Conservation (phyloP, 1,140 invertebrate genomes). For the Drosophila pseudoobscura region DNA sequence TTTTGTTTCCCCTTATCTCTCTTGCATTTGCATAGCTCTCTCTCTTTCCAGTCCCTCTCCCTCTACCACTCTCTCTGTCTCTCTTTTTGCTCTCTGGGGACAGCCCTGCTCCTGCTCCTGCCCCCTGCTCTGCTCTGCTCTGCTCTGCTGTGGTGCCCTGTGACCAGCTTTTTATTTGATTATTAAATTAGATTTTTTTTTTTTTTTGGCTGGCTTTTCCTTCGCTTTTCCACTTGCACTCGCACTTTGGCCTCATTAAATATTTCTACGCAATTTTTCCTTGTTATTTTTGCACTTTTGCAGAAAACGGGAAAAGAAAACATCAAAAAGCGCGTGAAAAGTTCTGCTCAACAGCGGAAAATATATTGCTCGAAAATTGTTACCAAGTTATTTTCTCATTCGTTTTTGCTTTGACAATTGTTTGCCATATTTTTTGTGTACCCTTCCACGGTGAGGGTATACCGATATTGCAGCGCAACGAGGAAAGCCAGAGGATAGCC, state of each 20-base stretch:
- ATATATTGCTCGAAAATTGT: conserved; percentile 78
- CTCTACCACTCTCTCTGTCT: not conserved
- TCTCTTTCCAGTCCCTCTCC: not conserved
- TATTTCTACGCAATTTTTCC: conserved; percentile 63
- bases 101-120: conserved; percentile 8
- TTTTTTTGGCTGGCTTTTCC: conserved; percentile 4
- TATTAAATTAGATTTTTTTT: conserved; percentile 73
- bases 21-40: conserved; percentile 54
- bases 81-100: conserved; percentile 32
- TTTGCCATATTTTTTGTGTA: conserved; percentile 39
- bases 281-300: conserved; percentile 71
- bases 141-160: not conserved
- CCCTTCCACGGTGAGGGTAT: no score
- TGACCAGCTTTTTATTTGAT: conserved; percentile 74
- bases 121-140: not conserved
- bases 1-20: conserved; percentile 39
- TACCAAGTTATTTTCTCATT: conserved; percentile 47
- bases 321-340: conserved; percentile 77
- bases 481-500: not conserved
- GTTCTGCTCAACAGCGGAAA: conserved; percentile 61
- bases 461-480: not conserved
- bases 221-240: conserved; percentile 1
- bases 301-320: conserved; percentile 17
- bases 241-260: conserved; percentile 60
- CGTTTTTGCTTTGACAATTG: conserved; percentile 65